phyloP scores from a whole-genome alignment of 2,888 invertebrate species.

The Latrodectus elegans region DNA sequence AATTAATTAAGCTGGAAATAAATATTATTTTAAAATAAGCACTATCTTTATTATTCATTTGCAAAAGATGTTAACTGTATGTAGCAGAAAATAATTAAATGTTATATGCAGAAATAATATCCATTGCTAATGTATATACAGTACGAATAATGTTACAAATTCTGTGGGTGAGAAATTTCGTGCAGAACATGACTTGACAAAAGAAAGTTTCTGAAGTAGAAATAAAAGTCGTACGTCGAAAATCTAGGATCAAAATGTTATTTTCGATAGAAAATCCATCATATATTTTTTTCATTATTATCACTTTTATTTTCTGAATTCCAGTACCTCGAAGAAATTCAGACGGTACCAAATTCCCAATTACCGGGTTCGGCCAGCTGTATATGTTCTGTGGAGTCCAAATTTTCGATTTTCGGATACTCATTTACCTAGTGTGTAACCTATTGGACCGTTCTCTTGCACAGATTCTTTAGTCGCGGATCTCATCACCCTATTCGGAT shows the following conservation, averaged over 20 bases:
- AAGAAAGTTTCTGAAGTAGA: no score
- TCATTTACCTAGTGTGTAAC: conserved; percentile 40
- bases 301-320: conserved; percentile 11
- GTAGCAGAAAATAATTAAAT: no score
- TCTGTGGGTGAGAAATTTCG: no score
- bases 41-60: no score
- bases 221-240: no score
- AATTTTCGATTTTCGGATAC: conserved; percentile 59
- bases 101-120: no score
- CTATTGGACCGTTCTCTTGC: conserved; percentile 5
- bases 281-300: conserved; percentile 15
- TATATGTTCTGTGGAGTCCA: conserved; percentile 12
- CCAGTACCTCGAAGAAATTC: not conserved
- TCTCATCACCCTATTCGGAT: not conserved
- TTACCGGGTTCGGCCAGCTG: conserved; percentile 57
- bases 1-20: no score
- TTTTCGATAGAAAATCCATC: conserved; percentile 47
- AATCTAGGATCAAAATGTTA: conserved; percentile 40
- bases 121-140: no score
- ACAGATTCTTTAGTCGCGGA: not conserved
- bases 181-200: no score
- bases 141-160: no score
- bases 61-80: no score
- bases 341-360: conserved; percentile 27
- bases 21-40: no score